Evolutionary conservation across 2,888 invertebrate species (phyloP).

Genomic region (Allygus modestus): DNA sequence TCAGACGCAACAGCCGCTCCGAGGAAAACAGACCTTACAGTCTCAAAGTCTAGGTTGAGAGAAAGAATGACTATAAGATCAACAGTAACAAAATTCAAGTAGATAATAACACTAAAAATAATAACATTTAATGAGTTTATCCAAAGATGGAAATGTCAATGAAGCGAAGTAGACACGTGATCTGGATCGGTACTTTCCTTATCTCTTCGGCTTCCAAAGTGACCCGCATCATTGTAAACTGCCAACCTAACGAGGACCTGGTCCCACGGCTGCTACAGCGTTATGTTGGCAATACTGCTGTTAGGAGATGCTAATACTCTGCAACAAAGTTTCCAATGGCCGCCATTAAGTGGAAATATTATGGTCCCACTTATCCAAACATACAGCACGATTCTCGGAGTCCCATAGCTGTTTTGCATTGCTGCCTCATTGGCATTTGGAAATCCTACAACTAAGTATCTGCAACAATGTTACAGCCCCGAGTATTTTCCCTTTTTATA

Average conservation of each 20-base stretch:
- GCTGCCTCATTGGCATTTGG: neutral
- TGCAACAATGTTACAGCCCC: neutral
- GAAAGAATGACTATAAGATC: too few relatives aligned
- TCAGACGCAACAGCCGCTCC: too few relatives aligned
- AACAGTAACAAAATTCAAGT: too few relatives aligned
- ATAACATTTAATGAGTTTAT: neutral
- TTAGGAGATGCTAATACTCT: neutral
- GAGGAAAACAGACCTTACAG: too few relatives aligned
- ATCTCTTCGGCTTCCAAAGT: slow-evolving; percentile 4
- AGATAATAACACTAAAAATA: too few relatives aligned
- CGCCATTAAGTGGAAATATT: slow-evolving; percentile 2
- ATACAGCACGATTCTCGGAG: neutral
- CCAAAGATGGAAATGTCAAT: neutral
- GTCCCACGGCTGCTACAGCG: slow-evolving; percentile 1
- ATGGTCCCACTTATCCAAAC: neutral
- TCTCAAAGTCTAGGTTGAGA: too few relatives aligned
- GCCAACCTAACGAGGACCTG: neutral
- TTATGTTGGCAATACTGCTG: slow-evolving; percentile 20
- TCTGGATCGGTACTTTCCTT: neutral
- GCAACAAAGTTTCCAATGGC: slow-evolving; percentile 36
- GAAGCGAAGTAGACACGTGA: neutral
- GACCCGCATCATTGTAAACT: slow-evolving; percentile 41
- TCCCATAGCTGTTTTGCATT: neutral
- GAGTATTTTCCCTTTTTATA: neutral
- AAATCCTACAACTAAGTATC: slow-evolving; percentile 1